Evolutionary conservation across 2,113 vertebrate species (phyloP), one percentile per base, ranked within the genome.

Genomic region (Glareola pratincola): DNA sequence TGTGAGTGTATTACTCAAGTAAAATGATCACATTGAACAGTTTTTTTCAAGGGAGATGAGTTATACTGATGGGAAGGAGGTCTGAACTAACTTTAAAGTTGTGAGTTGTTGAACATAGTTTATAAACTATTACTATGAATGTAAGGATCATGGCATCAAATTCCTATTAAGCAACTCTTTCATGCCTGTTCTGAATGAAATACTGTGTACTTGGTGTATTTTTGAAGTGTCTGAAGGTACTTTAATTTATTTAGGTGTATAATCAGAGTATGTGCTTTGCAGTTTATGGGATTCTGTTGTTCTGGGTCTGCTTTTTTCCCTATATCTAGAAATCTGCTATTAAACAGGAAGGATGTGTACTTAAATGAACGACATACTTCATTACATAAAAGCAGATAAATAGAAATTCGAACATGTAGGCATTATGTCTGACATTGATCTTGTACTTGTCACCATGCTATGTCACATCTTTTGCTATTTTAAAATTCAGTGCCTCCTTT

Each of bases 391-490:
- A 68, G 66, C 36, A 88, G 85, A 84, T 84, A 92, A 92, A 84
- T 78, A 75, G 79, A 64, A 91, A 75, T 94, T 81, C 0, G 8
- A 95, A 64, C 32, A 21, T 63, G 54, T 63, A 88, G 60, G 88
- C 85, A 74, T 88, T 87, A 80, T 74, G 83, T 93, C 79, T 96
- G 82, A 92, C 92, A 81, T 97, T 67, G 93, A 85, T 97, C 84
- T 87, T 87, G 47, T 96, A 74, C 93, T 97, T 96, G 90, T 96
- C 93, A 96, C 81, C 36, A 11, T 93, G 50, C 77, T 79, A 54
- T 96, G 94, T 95, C 92, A 79, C 85, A 87, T 82, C 82, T 94
- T 74, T 88, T 90, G 39, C 87, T 94, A 82, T 91, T 96, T 96
- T 95, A 88, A 91, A 89, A 90, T 87, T 91, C 72, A 72, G 12